Evolutionary conservation across 2,797 vertebrate species (phyloP).

Genomic region (Limosa lapponica): DNA sequence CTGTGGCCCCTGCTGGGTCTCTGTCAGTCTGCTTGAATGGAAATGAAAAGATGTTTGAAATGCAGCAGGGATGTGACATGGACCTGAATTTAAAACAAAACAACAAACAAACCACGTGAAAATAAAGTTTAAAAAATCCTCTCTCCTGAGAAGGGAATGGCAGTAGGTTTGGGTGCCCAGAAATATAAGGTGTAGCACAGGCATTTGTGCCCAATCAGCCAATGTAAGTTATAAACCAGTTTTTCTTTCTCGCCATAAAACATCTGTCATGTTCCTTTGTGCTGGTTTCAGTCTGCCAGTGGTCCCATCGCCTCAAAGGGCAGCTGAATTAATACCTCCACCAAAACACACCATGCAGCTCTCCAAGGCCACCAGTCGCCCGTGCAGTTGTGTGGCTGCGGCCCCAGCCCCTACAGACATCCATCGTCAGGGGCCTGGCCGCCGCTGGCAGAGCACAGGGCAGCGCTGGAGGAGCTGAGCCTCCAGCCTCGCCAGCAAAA

Average conservation of each 20-base stretch:
- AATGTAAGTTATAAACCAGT: background rate
- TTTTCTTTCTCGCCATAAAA: background rate
- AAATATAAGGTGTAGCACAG: background rate
- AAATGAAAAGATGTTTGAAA: background rate
- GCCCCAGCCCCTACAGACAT: accelerated
- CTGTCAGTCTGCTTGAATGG: background rate
- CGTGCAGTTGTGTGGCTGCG: background rate
- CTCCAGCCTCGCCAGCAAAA: background rate
- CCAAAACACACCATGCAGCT: background rate
- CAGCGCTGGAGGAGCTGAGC: background rate
- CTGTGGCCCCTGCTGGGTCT: background rate
- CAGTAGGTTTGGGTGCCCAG: background rate
- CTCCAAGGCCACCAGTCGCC: background rate
- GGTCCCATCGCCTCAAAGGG: background rate
- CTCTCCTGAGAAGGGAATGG: background rate
- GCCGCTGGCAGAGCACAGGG: background rate
- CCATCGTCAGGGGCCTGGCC: accelerated
- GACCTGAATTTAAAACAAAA: background rate
- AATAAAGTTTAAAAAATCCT: background rate
- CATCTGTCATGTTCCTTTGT: background rate
- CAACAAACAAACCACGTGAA: too few relatives aligned
- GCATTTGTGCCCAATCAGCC: background rate
- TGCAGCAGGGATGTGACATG: accelerated
- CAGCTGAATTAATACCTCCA: background rate
- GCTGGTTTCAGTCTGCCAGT: background rate